Conservation (phyloP, 1,140 invertebrate species). For the Anastatus disparis region DNA sequence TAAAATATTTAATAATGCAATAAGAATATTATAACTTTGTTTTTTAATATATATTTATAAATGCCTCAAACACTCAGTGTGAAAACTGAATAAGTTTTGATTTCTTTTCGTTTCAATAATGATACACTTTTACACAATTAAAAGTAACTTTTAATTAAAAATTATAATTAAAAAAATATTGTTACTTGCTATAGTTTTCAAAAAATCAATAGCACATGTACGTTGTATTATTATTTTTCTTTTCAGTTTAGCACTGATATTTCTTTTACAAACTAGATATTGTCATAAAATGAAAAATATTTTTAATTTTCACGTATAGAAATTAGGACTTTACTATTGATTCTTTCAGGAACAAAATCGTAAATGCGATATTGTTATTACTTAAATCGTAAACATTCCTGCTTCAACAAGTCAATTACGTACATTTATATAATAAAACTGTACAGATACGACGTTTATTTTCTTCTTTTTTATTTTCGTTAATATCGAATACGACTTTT, state of each 20-base stretch:
- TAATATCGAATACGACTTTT: background rate
- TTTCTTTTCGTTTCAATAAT: constrained; percentile 6
- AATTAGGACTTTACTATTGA: constrained; percentile 8
- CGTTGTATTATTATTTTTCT: background rate
- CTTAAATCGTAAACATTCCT: constrained; percentile 26
- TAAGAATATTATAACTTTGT: constrained; percentile 18
- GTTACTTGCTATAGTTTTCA: background rate
- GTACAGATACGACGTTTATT: constrained; percentile 20
- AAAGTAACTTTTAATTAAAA: too few relatives aligned
- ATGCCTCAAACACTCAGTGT: constrained; percentile 25
- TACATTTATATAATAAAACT: constrained; percentile 22
- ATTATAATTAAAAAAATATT: background rate
- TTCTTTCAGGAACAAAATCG: constrained; percentile 27
- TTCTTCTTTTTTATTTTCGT: too few relatives aligned
- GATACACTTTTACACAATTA: constrained; percentile 1
- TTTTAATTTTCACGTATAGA: background rate
- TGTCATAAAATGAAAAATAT: background rate
- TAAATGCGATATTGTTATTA: constrained; percentile 22
- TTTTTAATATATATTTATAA: background rate
- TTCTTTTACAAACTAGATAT: constrained; percentile 2
- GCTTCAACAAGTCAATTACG: constrained; percentile 1
- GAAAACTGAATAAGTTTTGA: constrained; percentile 3
- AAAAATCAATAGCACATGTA: constrained; percentile 11
- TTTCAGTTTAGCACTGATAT: constrained; percentile 31
- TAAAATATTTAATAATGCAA: constrained; percentile 6